These are phyloP conservation scores for Micoletzkya japonica DNA, from an alignment of 2,888 invertebrate species.

Conservation along the genomic window DNA sequence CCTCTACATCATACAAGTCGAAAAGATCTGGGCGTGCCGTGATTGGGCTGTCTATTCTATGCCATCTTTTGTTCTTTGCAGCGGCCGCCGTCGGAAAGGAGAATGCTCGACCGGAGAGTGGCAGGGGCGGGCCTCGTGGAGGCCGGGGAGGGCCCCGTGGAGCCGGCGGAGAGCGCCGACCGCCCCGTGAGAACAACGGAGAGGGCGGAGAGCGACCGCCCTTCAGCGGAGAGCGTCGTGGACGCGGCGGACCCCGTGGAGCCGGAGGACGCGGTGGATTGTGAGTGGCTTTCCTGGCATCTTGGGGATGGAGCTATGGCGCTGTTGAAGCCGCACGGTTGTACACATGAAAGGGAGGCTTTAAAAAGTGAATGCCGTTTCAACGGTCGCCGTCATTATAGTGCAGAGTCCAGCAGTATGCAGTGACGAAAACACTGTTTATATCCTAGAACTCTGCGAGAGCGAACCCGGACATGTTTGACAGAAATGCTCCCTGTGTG, in stretches of 20 bases:
- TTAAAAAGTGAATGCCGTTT: too few species aligned
- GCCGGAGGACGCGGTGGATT: slow-evolving; percentile 40
- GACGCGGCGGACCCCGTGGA: slow-evolving; percentile 42
- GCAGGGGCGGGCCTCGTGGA: slow-evolving; percentile 50
- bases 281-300: slow-evolving; percentile 1
- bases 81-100: slow-evolving; percentile 31
- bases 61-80: not conserved
- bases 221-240: slow-evolving; percentile 24
- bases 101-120: slow-evolving; percentile 42
- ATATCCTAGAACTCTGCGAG: slow-evolving; percentile 25
- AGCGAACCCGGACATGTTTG: slow-evolving; percentile 4
- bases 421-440: not conserved
- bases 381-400: not conserved
- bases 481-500: not conserved
- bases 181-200: slow-evolving; percentile 26
- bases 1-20: slow-evolving; percentile 15
- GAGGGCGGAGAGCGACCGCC: slow-evolving; percentile 25
- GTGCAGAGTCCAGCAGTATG: slow-evolving; percentile 7
- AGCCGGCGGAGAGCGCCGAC: slow-evolving; percentile 36
- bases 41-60: not conserved
- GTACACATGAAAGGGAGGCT: too few species aligned
- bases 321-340: too few species aligned
- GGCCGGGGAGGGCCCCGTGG: slow-evolving; percentile 50
- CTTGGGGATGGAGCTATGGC: too few species aligned
- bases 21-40: not conserved